A percentile compares a stretch with the other conserved stretches of the same genome.
phyloP scores from a whole-genome alignment of 2,797 vertebrate genomes.

The Remorina albescens region DNA sequence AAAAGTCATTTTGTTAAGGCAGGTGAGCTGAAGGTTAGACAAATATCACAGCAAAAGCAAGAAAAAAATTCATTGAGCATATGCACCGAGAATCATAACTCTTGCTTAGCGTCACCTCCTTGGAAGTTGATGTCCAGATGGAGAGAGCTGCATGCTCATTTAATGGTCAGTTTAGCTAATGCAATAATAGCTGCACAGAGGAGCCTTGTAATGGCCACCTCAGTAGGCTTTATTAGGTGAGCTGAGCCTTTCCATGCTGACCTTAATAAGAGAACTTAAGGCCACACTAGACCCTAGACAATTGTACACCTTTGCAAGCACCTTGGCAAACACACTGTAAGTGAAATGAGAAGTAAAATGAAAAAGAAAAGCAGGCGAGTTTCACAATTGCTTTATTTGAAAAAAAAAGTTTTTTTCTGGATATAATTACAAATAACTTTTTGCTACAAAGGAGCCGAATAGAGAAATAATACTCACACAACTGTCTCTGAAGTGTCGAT shows the following conservation, averaged over 20 bases:
- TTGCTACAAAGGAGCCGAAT: background rate
- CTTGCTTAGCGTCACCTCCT: slow-evolving; percentile 36
- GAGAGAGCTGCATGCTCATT: slow-evolving; percentile 74
- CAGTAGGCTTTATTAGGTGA: slow-evolving; percentile 73
- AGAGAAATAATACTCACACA: background rate
- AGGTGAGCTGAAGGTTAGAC: slow-evolving; percentile 16
- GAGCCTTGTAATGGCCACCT: slow-evolving; percentile 71
- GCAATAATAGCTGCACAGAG: slow-evolving; percentile 76
- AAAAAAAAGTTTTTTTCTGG: slow-evolving; percentile 14
- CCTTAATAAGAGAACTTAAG: slow-evolving; percentile 69
- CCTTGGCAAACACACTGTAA: slow-evolving; percentile 16
- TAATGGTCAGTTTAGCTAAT: slow-evolving; percentile 85
- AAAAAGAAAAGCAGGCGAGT: slow-evolving; percentile 20
- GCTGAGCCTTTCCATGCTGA: slow-evolving; percentile 54
- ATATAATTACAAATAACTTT: background rate
- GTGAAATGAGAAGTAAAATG: slow-evolving; percentile 30
- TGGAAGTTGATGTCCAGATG: slow-evolving; percentile 67
- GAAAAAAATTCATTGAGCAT: slow-evolving; percentile 21
- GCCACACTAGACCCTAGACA: slow-evolving; percentile 58
- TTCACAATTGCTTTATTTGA: slow-evolving; percentile 28
- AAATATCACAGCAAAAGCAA: slow-evolving; percentile 4
- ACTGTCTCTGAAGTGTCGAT: too few species aligned
- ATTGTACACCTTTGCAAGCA: slow-evolving; percentile 65
- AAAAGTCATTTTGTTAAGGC: slow-evolving; percentile 5
- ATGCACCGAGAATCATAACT: slow-evolving; percentile 29